A percentile compares a stretch with the other conserved stretches of the same genome.
Evolutionary conservation across 2,888 invertebrate genomes (phyloP).

Genomic region (Muschampia plurimacula): DNA sequence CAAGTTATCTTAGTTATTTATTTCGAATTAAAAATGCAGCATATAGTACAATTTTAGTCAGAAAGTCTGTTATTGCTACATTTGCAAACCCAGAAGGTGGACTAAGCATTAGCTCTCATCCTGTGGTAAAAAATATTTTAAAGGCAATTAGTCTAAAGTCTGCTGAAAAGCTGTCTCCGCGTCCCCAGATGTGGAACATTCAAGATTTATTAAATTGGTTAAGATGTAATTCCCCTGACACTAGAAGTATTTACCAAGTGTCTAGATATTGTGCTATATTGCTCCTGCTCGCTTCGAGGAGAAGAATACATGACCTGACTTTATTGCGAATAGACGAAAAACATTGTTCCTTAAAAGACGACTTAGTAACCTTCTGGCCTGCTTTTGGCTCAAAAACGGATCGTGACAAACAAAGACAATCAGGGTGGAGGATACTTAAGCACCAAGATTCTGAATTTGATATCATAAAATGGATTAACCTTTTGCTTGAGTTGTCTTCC

Average conservation of each 20-base stretch:
- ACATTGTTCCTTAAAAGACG: too few relatives aligned
- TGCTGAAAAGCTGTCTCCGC: neutral
- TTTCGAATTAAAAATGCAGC: slow-evolving; percentile 6
- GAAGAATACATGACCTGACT: slow-evolving; percentile 30
- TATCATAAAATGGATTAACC: too few relatives aligned
- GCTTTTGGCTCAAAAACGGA: too few relatives aligned
- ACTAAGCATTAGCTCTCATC: slow-evolving; percentile 24
- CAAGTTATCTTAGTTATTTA: too few relatives aligned
- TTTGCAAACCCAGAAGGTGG: slow-evolving; percentile 27
- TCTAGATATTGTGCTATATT: slow-evolving; percentile 18
- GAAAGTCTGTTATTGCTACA: slow-evolving; percentile 38
- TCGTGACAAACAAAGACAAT: too few relatives aligned
- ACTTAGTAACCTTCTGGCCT: too few relatives aligned
- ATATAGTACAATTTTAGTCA: slow-evolving; percentile 34
- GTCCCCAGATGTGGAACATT: slow-evolving; percentile 27
- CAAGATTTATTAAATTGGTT: slow-evolving; percentile 14
- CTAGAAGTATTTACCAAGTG: slow-evolving; percentile 23
- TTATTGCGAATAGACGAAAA: slow-evolving; percentile 3
- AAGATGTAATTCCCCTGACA: neutral
- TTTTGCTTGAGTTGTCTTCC: too few relatives aligned
- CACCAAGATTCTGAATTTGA: too few relatives aligned
- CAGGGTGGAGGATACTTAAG: too few relatives aligned
- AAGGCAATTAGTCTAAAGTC: slow-evolving; percentile 13
- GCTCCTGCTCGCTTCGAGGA: slow-evolving; percentile 15
- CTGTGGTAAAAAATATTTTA: slow-evolving; percentile 33